Evolutionary conservation across 2,797 vertebrate genomes (phyloP).

Genomic region (Vespertilio murinus): DNA sequence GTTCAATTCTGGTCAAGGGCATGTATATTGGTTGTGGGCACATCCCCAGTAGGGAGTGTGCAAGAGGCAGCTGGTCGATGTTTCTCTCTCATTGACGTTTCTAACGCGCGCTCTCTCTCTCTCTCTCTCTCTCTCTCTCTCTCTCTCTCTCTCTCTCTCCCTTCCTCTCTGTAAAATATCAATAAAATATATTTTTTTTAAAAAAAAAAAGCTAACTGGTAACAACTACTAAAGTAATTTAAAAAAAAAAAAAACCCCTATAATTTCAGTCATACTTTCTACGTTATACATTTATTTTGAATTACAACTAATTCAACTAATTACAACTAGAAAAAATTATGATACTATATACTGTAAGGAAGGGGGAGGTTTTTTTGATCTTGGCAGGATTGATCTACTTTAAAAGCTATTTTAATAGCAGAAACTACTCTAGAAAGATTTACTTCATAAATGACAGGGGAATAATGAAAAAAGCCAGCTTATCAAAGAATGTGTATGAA

Average conservation of each 20-base stretch:
- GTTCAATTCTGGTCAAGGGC: too few relatives aligned
- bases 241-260: not conserved
- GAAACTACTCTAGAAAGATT: not conserved
- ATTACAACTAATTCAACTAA: not conserved
- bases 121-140: too few relatives aligned
- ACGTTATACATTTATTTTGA: not conserved
- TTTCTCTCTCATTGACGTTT: too few relatives aligned
- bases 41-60: too few relatives aligned
- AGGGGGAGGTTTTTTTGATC: not conserved
- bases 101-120: too few relatives aligned
- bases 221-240: not conserved
- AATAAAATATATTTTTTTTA: too few relatives aligned
- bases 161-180: too few relatives aligned
- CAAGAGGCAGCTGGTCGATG: too few relatives aligned
- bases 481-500: not conserved
- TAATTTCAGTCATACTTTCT: slow-evolving; percentile 10
- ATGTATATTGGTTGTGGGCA: too few relatives aligned
- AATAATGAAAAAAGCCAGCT: not conserved
- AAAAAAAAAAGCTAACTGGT: not conserved
- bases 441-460: not conserved
- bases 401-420: slow-evolving; percentile 12
- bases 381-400: not conserved
- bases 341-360: not conserved
- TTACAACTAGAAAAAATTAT: slow-evolving; percentile 30
- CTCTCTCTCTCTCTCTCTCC: too few relatives aligned